These are phyloP conservation scores for Solenodon paradoxus DNA, from an alignment of 2,113 vertebrate genomes.

Conservation along the genomic window DNA sequence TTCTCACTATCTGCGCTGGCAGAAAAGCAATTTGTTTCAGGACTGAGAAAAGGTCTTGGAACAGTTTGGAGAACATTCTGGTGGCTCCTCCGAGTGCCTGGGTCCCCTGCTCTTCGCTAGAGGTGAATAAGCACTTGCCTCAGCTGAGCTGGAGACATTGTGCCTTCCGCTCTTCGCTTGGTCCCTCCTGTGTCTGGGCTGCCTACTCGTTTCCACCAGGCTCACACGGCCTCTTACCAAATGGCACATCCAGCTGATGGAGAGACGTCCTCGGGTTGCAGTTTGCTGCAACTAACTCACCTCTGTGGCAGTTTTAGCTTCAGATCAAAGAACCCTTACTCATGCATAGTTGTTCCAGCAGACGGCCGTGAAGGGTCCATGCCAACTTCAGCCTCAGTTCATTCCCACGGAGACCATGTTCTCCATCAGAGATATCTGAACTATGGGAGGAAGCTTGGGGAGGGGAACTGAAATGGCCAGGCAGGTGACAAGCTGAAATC, in stretches of 20 bases:
- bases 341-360: not conserved
- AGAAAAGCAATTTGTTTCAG: not conserved
- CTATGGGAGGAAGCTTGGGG: not conserved
- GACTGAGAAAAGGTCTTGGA: not conserved
- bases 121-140: not conserved
- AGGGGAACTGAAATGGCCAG: not conserved
- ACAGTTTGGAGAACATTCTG: not conserved
- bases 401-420: rapidly evolving
- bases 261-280: not conserved
- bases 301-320: not conserved
- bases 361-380: not conserved
- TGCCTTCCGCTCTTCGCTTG: not conserved
- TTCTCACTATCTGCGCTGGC: not conserved
- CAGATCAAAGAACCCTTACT: not conserved
- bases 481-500: not conserved
- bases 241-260: too few species aligned
- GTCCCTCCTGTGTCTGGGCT: not conserved
- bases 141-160: not conserved
- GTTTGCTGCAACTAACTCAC: not conserved
- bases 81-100: not conserved
- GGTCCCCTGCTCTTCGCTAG: not conserved
- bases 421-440: not conserved
- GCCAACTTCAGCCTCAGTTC: not conserved
- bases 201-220: not conserved
- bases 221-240: not conserved